A percentile compares a stretch with the other conserved stretches of the same genome.
Evolutionary conservation across 2,113 vertebrate genomes (phyloP).

Genomic region (Vulpes lagopus): DNA sequence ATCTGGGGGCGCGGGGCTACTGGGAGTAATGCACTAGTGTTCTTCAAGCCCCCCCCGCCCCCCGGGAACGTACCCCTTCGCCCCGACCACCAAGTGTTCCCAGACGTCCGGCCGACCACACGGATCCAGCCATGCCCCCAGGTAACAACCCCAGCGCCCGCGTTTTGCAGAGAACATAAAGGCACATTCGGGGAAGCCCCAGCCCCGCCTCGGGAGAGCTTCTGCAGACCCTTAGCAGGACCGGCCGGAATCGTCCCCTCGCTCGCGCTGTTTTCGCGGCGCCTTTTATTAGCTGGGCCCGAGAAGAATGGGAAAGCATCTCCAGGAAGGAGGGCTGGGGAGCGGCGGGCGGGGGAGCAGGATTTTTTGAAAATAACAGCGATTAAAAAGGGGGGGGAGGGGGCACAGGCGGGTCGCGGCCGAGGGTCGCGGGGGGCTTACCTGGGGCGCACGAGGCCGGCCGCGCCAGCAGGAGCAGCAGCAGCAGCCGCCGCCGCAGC

Average conservation of each 20-base stretch:
- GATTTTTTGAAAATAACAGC: conserved; percentile 21
- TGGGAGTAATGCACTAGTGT: not conserved
- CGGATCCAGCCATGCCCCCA: conserved; percentile 14
- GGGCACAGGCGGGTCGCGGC: not conserved
- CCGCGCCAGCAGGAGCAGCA: conserved; percentile 74
- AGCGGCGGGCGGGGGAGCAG: conserved; percentile 65
- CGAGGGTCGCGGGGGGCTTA: conserved; percentile 58
- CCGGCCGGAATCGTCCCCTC: not conserved
- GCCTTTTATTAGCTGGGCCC: conserved; percentile 67
- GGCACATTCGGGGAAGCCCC: conserved; percentile 15
- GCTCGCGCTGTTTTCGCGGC: not conserved
- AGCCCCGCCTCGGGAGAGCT: conserved; percentile 59
- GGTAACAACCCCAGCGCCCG: not conserved
- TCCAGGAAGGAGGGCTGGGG: conserved; percentile 58
- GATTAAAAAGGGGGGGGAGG: not conserved
- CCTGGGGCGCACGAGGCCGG: conserved; percentile 78
- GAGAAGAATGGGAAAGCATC: conserved; percentile 62
- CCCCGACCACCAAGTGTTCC: conserved; percentile 61
- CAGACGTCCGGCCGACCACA: not conserved
- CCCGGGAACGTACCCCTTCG: not conserved
- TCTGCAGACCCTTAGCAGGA: conserved; percentile 47
- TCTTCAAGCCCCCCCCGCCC: not conserved
- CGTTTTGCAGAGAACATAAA: not conserved
- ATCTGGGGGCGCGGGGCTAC: conserved; percentile 50
- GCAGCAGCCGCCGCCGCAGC: conserved; percentile 59